A percentile compares a stretch with the other conserved stretches of the same genome.
phyloP scores from a whole-genome alignment of 2,113 vertebrate genomes.

The Poeciliopsis prolifica region DNA sequence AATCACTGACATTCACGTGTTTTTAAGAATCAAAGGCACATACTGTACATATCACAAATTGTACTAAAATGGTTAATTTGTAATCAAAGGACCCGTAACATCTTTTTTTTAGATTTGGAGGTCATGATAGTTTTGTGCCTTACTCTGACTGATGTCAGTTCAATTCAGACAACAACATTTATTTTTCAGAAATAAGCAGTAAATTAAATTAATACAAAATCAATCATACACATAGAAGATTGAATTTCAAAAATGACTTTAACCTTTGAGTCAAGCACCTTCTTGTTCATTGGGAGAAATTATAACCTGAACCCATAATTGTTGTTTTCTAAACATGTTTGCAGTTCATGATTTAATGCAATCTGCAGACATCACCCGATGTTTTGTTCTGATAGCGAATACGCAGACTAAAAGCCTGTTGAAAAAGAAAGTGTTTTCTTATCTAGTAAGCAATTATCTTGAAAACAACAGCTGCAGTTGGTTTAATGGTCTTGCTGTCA shows the following conservation, averaged over 20 bases:
- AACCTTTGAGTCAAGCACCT: background rate
- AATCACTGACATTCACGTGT: conserved; percentile 3
- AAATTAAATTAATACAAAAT: no score
- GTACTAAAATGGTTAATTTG: background rate
- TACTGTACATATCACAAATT: conserved; percentile 11
- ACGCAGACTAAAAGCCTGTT: background rate
- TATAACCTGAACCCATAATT: background rate
- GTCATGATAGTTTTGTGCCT: no score
- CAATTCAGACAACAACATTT: no score
- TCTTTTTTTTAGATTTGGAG: no score
- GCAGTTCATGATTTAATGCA: background rate
- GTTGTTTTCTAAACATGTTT: background rate
- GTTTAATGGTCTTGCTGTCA: background rate
- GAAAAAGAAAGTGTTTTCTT: background rate
- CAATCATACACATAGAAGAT: no score
- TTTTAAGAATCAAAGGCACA: conserved; percentile 17
- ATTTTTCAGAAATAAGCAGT: no score
- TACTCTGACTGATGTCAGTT: no score
- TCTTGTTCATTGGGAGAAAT: background rate
- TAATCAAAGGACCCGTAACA: background rate
- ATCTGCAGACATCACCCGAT: background rate
- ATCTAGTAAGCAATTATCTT: background rate
- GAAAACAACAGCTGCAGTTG: background rate
- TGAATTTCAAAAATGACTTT: background rate
- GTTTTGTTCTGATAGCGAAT: background rate